These are phyloP conservation scores for Trachemys scripta DNA, from an alignment of 2,113 vertebrate genomes.

Conservation along the genomic window DNA sequence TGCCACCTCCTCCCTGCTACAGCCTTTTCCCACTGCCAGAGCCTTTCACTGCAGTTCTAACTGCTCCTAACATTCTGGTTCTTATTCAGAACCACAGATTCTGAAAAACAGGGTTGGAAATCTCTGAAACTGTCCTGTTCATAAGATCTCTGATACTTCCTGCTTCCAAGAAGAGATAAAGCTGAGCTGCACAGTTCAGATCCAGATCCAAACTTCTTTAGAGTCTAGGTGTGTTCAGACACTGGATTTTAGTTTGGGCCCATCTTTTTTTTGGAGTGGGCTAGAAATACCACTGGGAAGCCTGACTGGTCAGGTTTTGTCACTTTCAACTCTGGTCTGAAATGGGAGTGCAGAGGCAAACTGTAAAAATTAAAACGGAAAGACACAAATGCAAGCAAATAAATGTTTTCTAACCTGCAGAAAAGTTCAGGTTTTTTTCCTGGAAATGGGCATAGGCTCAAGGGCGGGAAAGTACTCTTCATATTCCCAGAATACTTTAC, in stretches of 20 bases:
- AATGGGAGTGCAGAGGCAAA: not conserved
- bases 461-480: not conserved
- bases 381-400: not conserved
- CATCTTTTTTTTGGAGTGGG: not conserved
- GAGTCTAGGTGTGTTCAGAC: not conserved
- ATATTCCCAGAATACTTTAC: not conserved
- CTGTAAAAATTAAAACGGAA: slow-evolving; percentile 18
- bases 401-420: not conserved
- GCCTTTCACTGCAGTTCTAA: not conserved
- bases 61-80: not conserved
- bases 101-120: slow-evolving; percentile 24
- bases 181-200: slow-evolving; percentile 1
- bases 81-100: not conserved
- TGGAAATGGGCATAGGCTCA: not conserved
- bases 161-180: slow-evolving; percentile 26
- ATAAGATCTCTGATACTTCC: slow-evolving; percentile 13
- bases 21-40: not conserved
- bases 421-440: not conserved
- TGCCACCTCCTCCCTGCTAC: not conserved
- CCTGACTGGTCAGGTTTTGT: not conserved
- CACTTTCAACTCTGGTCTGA: not conserved
- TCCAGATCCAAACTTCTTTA: not conserved
- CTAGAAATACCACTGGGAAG: not conserved
- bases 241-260: not conserved
- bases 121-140: not conserved